These are phyloP conservation scores for Mobula hypostoma DNA, from an alignment of 2,113 vertebrate species.

Conservation along the genomic window DNA sequence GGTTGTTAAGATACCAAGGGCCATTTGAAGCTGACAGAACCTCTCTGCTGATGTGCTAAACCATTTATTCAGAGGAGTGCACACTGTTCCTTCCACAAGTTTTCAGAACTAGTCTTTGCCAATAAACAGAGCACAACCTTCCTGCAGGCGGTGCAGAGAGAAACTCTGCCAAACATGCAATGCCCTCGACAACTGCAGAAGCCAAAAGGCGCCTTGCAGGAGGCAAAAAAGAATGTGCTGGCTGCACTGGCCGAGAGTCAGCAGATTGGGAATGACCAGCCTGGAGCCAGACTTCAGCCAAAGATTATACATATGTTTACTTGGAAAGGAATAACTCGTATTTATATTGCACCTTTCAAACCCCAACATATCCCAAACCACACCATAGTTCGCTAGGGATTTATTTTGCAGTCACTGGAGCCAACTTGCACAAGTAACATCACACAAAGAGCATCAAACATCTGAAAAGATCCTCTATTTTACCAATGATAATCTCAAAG, in stretches of 20 bases:
- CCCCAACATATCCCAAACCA: not conserved
- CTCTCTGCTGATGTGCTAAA: not conserved
- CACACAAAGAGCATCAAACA: not conserved
- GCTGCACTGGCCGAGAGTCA: not conserved
- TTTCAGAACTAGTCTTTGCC: not conserved
- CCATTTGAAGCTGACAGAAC: not conserved
- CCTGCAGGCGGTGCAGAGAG: not conserved
- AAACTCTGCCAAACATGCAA: not conserved
- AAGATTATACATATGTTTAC: not conserved
- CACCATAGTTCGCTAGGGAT: no score
- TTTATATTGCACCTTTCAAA: not conserved
- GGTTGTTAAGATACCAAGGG: not conserved
- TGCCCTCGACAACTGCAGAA: not conserved
- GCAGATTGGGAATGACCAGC: not conserved
- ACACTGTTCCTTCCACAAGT: not conserved
- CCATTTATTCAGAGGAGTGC: not conserved
- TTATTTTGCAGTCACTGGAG: not conserved
- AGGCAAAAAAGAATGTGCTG: not conserved
- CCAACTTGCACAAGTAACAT: not conserved
- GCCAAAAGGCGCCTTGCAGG: not conserved
- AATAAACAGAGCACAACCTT: not conserved
- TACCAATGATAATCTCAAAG: no score
- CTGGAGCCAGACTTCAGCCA: not conserved
- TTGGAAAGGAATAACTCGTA: not conserved
- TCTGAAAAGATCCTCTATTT: not conserved